Evolutionary conservation across 1,140 invertebrate genomes (phyloP).

Genomic region (Panagrolaimus sp.): DNA sequence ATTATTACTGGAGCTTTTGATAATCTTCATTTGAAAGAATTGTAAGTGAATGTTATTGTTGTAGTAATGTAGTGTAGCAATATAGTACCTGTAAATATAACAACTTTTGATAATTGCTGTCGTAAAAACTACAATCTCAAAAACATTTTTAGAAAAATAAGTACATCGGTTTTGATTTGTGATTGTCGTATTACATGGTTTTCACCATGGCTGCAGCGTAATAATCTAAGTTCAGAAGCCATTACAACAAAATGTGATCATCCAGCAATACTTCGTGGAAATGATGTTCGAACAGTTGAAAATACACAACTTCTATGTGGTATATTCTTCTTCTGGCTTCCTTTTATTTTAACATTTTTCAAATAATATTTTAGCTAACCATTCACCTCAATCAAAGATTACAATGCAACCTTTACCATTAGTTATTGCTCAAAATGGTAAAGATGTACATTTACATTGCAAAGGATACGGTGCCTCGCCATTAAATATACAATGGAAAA

Average conservation of each 20-base stretch:
- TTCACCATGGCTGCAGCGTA: conserved; percentile 5
- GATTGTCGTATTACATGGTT: conserved; percentile 21
- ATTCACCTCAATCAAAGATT: neutral
- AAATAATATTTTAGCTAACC: neutral
- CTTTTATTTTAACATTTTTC: neutral
- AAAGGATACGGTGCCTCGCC: conserved; percentile 10
- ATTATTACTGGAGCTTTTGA: conserved; percentile 19
- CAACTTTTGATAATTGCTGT: too few species aligned
- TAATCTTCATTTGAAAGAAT: conserved; percentile 12
- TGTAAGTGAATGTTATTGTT: too few species aligned
- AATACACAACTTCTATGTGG: neutral
- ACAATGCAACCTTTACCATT: conserved; percentile 12
- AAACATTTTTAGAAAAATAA: conserved; percentile 19
- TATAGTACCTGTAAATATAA: too few species aligned
- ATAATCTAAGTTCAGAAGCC: neutral
- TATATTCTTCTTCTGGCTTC: neutral
- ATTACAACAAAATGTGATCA: conserved; percentile 16
- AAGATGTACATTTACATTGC: conserved; percentile 13
- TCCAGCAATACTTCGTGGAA: conserved; percentile 17
- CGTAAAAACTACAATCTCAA: neutral
- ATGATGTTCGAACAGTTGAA: neutral
- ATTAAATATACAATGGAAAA: conserved; percentile 8
- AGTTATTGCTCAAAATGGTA: neutral
- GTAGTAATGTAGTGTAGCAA: too few species aligned
- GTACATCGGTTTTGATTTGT: conserved; percentile 16